Percentiles rank a stretch among this genome's conserved stretches.
phyloP scores from a whole-genome alignment of 2,888 invertebrate species.

The Amblyjoppa proteus region DNA sequence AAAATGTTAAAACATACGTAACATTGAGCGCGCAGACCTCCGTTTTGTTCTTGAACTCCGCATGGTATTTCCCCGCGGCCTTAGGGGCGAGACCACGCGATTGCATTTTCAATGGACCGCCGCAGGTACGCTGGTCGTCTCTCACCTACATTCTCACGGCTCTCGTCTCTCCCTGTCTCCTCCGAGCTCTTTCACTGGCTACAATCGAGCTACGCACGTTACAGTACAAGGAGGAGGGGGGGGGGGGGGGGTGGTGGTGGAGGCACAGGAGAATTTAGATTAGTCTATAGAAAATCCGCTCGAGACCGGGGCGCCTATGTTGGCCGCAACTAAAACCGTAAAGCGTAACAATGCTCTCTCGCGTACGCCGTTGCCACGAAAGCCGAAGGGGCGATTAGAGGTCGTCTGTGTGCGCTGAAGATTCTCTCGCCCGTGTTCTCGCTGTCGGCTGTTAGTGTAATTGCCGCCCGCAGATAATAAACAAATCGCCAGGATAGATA shows the following conservation, averaged over 20 bases:
- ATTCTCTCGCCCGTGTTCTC: conserved; percentile 1
- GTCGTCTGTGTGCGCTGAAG: neutral
- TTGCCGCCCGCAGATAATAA: conserved; percentile 43
- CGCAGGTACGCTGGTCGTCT: conserved; percentile 64
- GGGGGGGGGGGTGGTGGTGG: neutral
- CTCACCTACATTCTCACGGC: conserved; percentile 81
- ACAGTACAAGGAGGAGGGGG: neutral
- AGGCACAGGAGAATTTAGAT: neutral
- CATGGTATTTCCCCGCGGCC: conserved; percentile 39
- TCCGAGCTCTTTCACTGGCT: conserved; percentile 52
- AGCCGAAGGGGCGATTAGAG: neutral
- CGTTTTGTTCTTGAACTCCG: conserved; percentile 41
- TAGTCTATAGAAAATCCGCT: conserved; percentile 17
- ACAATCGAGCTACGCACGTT: conserved; percentile 20
- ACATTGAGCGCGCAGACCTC: neutral
- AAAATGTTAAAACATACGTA: neutral
- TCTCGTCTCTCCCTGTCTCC: conserved; percentile 56
- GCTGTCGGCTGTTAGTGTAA: conserved; percentile 13
- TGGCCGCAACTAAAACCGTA: conserved; percentile 71
- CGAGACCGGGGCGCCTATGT: conserved; percentile 16
- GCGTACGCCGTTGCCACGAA: neutral
- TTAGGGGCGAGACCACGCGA: conserved; percentile 17
- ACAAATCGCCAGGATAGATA: conserved; percentile 25
- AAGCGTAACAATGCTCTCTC: conserved; percentile 55
- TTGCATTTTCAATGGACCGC: conserved; percentile 58